Base-by-base conservation (phyloP, 1,140 invertebrate genomes). In the Zaprionus vittiger region DNA sequence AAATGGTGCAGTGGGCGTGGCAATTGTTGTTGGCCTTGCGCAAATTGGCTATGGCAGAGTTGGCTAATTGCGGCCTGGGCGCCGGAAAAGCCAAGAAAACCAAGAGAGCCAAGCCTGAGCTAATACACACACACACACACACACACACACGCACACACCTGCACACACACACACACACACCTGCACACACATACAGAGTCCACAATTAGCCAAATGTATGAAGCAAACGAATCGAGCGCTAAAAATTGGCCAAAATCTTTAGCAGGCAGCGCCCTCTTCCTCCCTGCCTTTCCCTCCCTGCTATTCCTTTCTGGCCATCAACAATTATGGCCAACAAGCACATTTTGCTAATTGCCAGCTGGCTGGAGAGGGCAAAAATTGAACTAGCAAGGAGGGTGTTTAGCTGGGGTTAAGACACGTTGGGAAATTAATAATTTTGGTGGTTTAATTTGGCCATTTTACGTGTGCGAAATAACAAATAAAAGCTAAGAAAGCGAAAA, bases 361-460 rank as follows among this genome's bases (percentile, higher is more conserved):
- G 54, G 20, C 15, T 14, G 2, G 9, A 6, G 6, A 5, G 52
- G 12, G 26, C 7, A 31, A 9, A 7, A 7, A 14, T 9, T 20
- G 37, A 17, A n/a, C 26, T 44, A 54, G 20, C 17, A 22, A 72
- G 61, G 60, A 62, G 68, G 59, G 63, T 76, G 68, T 70, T 68
- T 0, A 28, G 70, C 71, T 38, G 49, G 24, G 31, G 54, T 4
- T 22, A 38, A 54, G 59, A 83, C 80, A 79, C 75, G 81, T 72
- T 52, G 78, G 56, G 73, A 87, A 78, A 89, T 86, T 86, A 86
- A 89, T 86, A 86, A 89, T 86, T 86, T 80, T 73, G 76, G 65
- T 86, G 83, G 80, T 79, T 80, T 86, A 77, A 87, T 86, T 87
- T 73, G 73, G 44, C 49, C 69, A 69, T 57, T 86, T 83, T 86